Evolutionary conservation across 2,113 vertebrate species (phyloP).

Genomic region (Leiothrix lutea): DNA sequence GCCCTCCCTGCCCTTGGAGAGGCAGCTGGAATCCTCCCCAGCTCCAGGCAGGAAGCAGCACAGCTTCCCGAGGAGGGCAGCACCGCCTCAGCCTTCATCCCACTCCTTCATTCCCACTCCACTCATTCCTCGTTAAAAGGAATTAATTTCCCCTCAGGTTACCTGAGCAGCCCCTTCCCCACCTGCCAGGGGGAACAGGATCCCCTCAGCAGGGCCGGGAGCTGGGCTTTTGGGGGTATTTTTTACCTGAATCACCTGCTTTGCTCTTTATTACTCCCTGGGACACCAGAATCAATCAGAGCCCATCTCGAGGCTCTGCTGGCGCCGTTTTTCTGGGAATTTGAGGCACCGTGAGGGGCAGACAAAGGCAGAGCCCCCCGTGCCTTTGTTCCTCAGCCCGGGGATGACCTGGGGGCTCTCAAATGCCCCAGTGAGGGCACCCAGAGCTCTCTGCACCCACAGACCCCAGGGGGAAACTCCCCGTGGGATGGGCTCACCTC

Average conservation of each 20-base stretch:
- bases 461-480: background rate
- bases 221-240: background rate
- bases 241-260: background rate
- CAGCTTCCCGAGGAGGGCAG: background rate
- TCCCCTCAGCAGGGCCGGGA: background rate
- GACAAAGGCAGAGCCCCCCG: background rate
- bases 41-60: background rate
- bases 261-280: background rate
- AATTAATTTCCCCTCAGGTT: background rate
- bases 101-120: background rate
- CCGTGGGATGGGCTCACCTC: background rate
- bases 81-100: background rate
- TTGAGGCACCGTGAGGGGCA: fast-evolving
- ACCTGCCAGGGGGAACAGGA: background rate
- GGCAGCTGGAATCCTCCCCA: no score
- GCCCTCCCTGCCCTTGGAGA: background rate
- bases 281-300: background rate
- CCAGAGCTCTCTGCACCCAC: background rate
- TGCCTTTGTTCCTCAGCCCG: background rate
- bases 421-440: background rate
- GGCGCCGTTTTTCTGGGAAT: fast-evolving
- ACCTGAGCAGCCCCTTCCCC: background rate
- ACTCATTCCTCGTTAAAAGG: background rate
- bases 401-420: background rate
- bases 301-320: background rate